These are phyloP conservation scores for Harpegnathos saltator DNA, from an alignment of 1,140 invertebrate species.

Conservation along the genomic window DNA sequence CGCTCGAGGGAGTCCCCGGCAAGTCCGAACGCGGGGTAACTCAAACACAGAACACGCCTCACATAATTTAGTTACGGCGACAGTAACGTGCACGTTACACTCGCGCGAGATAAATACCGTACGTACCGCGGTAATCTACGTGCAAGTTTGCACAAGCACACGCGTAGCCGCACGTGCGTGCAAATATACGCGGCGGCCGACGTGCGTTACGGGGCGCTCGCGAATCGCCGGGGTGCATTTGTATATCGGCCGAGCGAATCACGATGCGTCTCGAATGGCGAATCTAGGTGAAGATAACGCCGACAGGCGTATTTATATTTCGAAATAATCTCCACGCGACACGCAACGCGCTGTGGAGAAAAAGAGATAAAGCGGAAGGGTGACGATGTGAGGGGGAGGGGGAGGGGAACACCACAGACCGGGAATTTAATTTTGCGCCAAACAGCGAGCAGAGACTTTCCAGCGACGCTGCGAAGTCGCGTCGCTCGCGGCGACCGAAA, in stretches of 20 bases:
- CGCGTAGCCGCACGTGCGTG: slow-evolving; percentile 36
- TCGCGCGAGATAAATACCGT: slow-evolving; percentile 14
- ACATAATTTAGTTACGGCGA: neutral
- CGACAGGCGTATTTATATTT: slow-evolving; percentile 22
- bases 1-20: neutral
- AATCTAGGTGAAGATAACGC: slow-evolving; percentile 27
- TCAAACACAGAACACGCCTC: neutral
- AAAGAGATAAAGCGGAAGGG: no score
- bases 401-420: neutral
- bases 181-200: slow-evolving; percentile 59
- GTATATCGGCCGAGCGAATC: slow-evolving; percentile 56
- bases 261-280: slow-evolving; percentile 38
- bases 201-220: no score
- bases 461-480: neutral
- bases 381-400: no score
- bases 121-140: neutral
- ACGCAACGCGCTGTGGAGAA: neutral
- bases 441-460: neutral
- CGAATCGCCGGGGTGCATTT: slow-evolving; percentile 53
- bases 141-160: slow-evolving; percentile 17
- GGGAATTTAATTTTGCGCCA: slow-evolving; percentile 20
- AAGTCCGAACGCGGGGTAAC: neutral
- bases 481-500: slow-evolving; percentile 2
- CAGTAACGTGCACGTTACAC: neutral
- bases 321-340: slow-evolving; percentile 24